phyloP scores from a whole-genome alignment of 2,888 invertebrate genomes.

The Malthinus flaveolus region DNA sequence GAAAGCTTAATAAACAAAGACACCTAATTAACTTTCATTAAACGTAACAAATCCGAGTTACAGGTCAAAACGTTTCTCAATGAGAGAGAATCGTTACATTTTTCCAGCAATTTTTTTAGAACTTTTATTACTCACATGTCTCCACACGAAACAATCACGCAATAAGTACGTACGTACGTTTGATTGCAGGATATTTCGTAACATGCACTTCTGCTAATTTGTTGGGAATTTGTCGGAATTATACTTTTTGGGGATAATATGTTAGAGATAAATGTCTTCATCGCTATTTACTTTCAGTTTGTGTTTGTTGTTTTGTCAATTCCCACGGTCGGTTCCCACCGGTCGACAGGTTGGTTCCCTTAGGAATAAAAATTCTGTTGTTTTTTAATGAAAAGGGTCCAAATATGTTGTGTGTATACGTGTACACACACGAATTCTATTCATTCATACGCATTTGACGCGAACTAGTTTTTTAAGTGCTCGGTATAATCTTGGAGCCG shows the following conservation, averaged over 20 bases:
- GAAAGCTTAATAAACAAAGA: not conserved
- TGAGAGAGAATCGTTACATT: no score
- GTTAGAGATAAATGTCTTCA: not conserved
- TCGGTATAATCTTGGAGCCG: constrained; percentile 10
- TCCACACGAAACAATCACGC: no score
- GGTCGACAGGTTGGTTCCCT: constrained; percentile 45
- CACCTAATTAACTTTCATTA: not conserved
- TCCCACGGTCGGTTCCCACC: constrained; percentile 46
- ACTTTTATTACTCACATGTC: no score
- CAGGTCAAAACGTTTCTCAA: no score
- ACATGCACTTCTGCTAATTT: no score
- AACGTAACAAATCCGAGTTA: no score
- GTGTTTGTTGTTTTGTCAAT: constrained; percentile 23
- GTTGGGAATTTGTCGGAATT: no score
- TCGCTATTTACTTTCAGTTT: constrained; percentile 7
- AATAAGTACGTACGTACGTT: no score
- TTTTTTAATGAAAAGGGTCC: constrained; percentile 27
- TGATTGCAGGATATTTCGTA: no score
- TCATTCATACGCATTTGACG: constrained; percentile 11
- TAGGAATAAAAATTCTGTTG: constrained; percentile 36
- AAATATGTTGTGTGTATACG: constrained; percentile 14
- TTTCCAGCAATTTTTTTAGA: no score
- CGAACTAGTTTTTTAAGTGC: constrained; percentile 22
- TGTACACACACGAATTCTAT: not conserved
- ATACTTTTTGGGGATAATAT: not conserved